A percentile compares a stretch with the other conserved stretches of the same genome.
Evolutionary conservation across 2,888 invertebrate genomes (phyloP).

Genomic region (Epinotia bilunana): DNA sequence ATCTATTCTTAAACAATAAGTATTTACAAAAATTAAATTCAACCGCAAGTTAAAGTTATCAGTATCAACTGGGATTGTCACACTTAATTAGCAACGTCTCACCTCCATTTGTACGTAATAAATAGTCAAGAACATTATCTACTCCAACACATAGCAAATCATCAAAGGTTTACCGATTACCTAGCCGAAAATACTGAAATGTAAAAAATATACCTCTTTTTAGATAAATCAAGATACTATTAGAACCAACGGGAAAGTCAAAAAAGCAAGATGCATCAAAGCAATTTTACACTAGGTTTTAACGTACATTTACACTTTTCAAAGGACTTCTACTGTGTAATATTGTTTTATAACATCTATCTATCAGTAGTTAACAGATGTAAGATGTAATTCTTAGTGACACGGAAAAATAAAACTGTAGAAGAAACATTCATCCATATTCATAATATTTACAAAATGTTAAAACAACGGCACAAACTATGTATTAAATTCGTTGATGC

Average conservation of each 20-base stretch:
- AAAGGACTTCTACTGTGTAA: background rate
- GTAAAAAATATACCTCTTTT: constrained; percentile 36
- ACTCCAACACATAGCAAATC: constrained; percentile 12
- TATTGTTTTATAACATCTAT: background rate
- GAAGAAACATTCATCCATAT: constrained; percentile 24
- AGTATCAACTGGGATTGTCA: constrained; percentile 33
- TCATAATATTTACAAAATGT: constrained; percentile 43
- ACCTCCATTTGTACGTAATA: constrained; percentile 14
- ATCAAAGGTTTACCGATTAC: background rate
- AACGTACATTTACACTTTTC: background rate
- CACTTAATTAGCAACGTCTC: constrained; percentile 16
- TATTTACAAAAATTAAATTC: constrained; percentile 46
- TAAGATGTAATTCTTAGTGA: constrained; percentile 27
- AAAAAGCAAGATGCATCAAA: constrained; percentile 11
- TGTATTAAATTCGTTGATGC: constrained; percentile 44
- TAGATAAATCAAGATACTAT: constrained; percentile 8
- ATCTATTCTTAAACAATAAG: constrained; percentile 40
- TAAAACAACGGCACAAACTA: constrained; percentile 38
- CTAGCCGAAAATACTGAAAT: constrained; percentile 40
- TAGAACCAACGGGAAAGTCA: constrained; percentile 3
- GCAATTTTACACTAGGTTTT: constrained; percentile 7
- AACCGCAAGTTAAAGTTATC: constrained; percentile 19
- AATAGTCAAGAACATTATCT: constrained; percentile 23
- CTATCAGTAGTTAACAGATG: constrained; percentile 26
- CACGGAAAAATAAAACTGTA: constrained; percentile 35